Conservation (phyloP, 2,113 vertebrate species). For the Columbina picui region DNA sequence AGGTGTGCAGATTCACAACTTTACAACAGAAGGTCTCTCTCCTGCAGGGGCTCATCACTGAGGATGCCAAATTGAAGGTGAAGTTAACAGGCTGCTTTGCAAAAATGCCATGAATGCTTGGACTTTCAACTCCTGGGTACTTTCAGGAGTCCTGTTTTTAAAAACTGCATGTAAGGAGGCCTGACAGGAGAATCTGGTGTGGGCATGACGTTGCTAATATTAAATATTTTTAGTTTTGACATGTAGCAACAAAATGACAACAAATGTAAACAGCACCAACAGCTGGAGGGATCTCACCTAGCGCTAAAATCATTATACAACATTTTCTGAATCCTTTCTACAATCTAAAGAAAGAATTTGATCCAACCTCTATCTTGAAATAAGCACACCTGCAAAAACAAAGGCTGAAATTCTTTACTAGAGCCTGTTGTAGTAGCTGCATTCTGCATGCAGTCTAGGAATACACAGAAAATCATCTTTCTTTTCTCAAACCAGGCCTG, state of each 20-base stretch:
- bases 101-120: background rate
- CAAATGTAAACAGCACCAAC: background rate
- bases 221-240: background rate
- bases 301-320: background rate
- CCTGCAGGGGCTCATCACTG: background rate
- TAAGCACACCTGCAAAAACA: background rate
- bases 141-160: background rate
- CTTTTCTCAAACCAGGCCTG: background rate
- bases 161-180: background rate
- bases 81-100: background rate
- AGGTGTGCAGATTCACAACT: background rate
- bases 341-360: background rate
- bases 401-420: background rate
- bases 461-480: background rate
- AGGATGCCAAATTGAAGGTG: background rate
- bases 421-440: background rate
- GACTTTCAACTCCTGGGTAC: background rate
- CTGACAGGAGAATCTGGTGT: background rate
- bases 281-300: background rate
- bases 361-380: background rate
- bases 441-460: background rate
- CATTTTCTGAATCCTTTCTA: background rate
- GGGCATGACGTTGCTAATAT: background rate
- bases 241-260: background rate
- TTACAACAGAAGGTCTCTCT: background rate